Percentiles rank a stretch among this genome's conserved stretches.
These are phyloP conservation scores for Pungitius pungitius DNA, from an alignment of 2,113 vertebrate species.

Conservation along the genomic window DNA sequence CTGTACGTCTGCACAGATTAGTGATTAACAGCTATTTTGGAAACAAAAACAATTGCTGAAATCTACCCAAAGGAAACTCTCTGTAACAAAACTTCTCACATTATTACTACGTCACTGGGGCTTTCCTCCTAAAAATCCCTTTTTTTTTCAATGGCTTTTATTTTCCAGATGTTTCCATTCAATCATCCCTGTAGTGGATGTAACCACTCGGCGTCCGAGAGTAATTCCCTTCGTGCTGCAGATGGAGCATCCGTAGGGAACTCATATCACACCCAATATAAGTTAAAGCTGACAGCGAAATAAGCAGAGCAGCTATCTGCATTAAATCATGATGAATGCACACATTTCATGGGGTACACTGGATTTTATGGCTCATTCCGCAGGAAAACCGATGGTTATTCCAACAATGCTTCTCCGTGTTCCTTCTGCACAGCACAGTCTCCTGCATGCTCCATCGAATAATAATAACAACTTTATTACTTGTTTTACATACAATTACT, in stretches of 20 bases:
- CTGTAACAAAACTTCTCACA: not conserved
- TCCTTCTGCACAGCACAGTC: not conserved
- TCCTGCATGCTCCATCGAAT: not conserved
- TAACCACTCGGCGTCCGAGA: slow-evolving; percentile 20
- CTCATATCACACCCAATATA: slow-evolving; percentile 50
- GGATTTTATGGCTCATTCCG: slow-evolving; percentile 30
- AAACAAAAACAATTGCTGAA: not conserved
- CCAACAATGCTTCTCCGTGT: not conserved
- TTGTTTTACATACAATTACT: not conserved
- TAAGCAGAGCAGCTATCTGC: slow-evolving; percentile 50
- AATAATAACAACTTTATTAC: slow-evolving; percentile 1
- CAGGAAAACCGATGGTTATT: slow-evolving; percentile 7
- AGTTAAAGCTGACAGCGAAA: slow-evolving; percentile 62
- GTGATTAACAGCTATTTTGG: not conserved
- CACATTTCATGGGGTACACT: slow-evolving; percentile 30
- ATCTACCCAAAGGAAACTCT: not conserved
- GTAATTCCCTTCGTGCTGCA: slow-evolving; percentile 39
- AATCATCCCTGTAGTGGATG: slow-evolving; percentile 11
- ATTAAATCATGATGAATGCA: slow-evolving; percentile 57
- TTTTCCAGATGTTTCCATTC: slow-evolving; percentile 20
- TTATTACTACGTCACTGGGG: not conserved
- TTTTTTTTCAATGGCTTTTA: not conserved
- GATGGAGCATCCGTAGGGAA: slow-evolving; percentile 49
- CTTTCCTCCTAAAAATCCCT: not conserved
- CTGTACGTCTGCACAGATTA: slow-evolving; percentile 3